Base-by-base conservation (phyloP, 2,113 vertebrate genomes). In the Chitala chitala region DNA sequence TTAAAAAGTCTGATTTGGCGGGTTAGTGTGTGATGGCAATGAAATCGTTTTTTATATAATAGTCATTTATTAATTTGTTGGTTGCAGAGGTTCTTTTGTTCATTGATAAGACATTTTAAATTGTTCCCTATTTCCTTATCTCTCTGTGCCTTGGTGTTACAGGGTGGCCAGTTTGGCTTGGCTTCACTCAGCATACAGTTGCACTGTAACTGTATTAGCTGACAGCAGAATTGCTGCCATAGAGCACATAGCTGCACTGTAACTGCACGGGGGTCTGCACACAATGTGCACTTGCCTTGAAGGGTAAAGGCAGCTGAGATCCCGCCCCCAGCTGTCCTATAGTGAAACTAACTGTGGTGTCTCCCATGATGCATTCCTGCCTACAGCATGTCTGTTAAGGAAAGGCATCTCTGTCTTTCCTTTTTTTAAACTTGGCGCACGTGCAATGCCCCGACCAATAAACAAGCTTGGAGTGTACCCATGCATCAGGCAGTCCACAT, bases 401-500 rank as follows among this genome's bases (percentile, higher is more conserved):
- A 85, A 87, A 87, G 86, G 85, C 84, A 89, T 89, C 79, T 72
- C 72, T 59, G 58, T 69, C 55, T 71, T 53, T 79, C 78, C 82
- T 85, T 86, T 87, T n/a, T 84, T 84, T 84, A 65, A 85, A 86
- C 82, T 79, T 73, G 51, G 58, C 56, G 64, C 33, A 51, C 36
- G 36, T n/a, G 24, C 10, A 31, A n/a, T 36, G 17, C 33, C 44
- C 17, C 33, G 40, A 56, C 56, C 42, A 26, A 42, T 72, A 71
- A 74, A 73, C 76, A 29, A 58, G 50, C 58, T 17, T 9, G n/a
- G n/a, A n/a, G n/a, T n/a, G n/a, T n/a, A n/a, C n/a, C n/a, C n/a
- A n/a, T n/a, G 36, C 26, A 69, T 68, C 44, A 31, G 17, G 24
- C 69, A 53, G 31, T n/a, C 65, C 73, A 26, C 40, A 65, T 51